Conservation (phyloP, 2,797 vertebrate species). For the Pantherophis alleghaniensis region DNA sequence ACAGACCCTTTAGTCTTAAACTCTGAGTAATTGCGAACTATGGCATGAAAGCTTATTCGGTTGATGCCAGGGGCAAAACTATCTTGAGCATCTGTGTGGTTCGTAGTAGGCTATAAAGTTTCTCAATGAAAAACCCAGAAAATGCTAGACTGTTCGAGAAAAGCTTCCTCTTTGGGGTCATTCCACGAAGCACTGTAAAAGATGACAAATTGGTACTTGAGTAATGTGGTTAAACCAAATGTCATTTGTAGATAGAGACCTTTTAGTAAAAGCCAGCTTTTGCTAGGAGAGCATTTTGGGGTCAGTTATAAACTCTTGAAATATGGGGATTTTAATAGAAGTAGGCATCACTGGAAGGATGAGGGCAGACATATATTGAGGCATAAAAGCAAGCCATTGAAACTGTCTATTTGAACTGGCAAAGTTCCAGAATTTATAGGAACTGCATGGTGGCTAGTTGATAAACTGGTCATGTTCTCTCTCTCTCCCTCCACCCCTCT, state of each 20-base stretch:
- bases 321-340: slow-evolving; percentile 46
- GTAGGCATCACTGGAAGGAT: background rate
- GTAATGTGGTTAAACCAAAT: slow-evolving; percentile 7
- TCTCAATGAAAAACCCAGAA: background rate
- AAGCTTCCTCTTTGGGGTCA: background rate
- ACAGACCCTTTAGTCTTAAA: background rate
- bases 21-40: background rate
- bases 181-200: background rate
- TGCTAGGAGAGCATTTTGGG: slow-evolving; percentile 27
- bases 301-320: slow-evolving; percentile 21
- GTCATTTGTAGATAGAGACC: slow-evolving; percentile 12
- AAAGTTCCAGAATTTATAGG: background rate
- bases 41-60: background rate
- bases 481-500: no score
- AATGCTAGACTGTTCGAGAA: background rate
- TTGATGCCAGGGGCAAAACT: background rate
- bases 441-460: background rate
- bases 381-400: slow-evolving; percentile 34
- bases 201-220: background rate
- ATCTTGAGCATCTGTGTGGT: background rate
- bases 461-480: background rate
- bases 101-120: background rate
- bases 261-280: slow-evolving; percentile 2
- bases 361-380: slow-evolving; percentile 28
- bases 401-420: background rate